A percentile compares a stretch with the other conserved stretches of the same genome.
Evolutionary conservation across 2,797 vertebrate genomes (phyloP).

Genomic region (Harpagifer antarcticus): DNA sequence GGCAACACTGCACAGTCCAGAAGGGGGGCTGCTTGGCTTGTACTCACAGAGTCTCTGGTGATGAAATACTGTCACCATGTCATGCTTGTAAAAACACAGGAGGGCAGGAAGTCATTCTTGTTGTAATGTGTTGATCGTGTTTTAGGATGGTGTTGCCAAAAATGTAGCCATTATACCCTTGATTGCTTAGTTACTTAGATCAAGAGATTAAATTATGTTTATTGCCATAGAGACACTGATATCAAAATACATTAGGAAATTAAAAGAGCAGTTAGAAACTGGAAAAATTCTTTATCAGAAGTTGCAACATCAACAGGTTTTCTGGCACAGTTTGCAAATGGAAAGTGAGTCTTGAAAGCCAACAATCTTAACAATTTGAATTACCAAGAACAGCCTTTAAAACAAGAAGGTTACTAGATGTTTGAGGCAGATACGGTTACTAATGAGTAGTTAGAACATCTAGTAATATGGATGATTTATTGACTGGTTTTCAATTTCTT

Average conservation of each 20-base stretch:
- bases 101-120: constrained; percentile 13
- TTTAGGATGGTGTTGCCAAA: neutral
- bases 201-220: neutral
- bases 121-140: constrained; percentile 3
- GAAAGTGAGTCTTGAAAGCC: constrained; percentile 37
- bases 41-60: constrained; percentile 29
- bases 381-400: constrained; percentile 14
- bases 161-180: neutral
- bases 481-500: fast-evolving
- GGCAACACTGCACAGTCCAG: constrained; percentile 35
- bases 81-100: constrained; percentile 14
- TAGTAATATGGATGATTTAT: neutral
- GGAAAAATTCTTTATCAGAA: constrained; percentile 28
- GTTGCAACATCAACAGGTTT: constrained; percentile 42
- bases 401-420: constrained; percentile 21
- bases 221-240: constrained; percentile 11
- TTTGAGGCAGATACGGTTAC: constrained; percentile 3
- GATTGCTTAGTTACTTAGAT: constrained; percentile 1
- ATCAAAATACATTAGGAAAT: constrained; percentile 29
- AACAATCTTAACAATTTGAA: constrained; percentile 36
- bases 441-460: neutral
- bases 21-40: constrained; percentile 23
- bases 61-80: constrained; percentile 37
- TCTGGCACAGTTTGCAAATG: constrained; percentile 30
- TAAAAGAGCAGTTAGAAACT: constrained; percentile 19